These are phyloP conservation scores for Ariolimax columbianus DNA, from an alignment of 2,888 invertebrate species.

Conservation along the genomic window DNA sequence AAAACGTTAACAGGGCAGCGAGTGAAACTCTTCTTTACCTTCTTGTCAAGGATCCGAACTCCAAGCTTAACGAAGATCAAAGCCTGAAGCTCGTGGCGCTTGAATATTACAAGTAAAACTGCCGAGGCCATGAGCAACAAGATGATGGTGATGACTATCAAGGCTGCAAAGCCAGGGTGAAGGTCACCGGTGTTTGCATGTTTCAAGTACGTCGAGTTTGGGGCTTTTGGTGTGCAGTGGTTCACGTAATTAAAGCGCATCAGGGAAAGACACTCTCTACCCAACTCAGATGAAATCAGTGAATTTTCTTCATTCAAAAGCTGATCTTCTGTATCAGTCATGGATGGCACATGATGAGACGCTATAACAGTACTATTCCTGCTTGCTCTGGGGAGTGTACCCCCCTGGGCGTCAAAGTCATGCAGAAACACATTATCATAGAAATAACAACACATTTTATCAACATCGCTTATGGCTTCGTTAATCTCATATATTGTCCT, in stretches of 20 bases:
- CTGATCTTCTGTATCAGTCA: not conserved
- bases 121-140: conserved; percentile 33
- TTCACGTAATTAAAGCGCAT: not conserved
- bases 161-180: not conserved
- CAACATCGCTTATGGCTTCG: conserved; percentile 4
- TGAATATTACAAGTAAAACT: conserved; percentile 43
- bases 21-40: not conserved
- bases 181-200: not conserved
- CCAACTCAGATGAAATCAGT: not conserved
- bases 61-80: conserved; percentile 55
- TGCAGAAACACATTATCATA: not conserved
- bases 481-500: not conserved
- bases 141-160: conserved; percentile 8
- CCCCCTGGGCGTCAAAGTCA: not conserved
- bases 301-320: not conserved
- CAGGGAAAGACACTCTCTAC: not conserved
- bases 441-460: conserved; percentile 12
- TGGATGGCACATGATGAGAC: not conserved
- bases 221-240: not conserved
- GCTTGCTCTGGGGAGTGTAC: not conserved
- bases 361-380: not conserved
- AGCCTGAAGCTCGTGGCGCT: conserved; percentile 52
- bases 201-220: not conserved
- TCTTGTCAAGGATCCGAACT: conserved; percentile 56
- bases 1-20: too few species aligned